Percentiles rank a stretch among this genome's conserved stretches.
Conservation (phyloP, 2,113 vertebrate genomes). For the Haliaeetus leucogaster region DNA sequence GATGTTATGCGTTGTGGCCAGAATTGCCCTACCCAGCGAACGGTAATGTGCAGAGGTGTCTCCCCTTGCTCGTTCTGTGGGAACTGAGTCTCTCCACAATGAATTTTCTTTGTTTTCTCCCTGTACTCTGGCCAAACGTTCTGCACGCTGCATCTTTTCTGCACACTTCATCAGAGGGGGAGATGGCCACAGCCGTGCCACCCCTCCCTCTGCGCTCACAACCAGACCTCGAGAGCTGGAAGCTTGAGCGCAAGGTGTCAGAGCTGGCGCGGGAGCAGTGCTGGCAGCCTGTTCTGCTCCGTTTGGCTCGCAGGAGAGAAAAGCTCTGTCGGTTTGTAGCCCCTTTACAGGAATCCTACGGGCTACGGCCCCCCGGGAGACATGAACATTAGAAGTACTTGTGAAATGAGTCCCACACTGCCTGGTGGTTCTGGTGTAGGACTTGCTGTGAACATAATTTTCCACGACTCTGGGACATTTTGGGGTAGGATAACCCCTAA, state of each 20-base stretch:
- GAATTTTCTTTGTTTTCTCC: neutral
- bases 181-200: neutral
- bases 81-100: neutral
- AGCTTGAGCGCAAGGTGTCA: constrained; percentile 4
- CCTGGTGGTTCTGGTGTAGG: neutral
- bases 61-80: neutral
- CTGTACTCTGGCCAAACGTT: neutral
- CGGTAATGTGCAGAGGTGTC: neutral
- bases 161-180: constrained; percentile 10
- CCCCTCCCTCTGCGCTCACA: neutral
- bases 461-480: neutral
- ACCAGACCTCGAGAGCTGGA: neutral
- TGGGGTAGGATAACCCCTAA: neutral
- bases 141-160: neutral
- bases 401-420: neutral
- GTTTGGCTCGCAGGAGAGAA: neutral
- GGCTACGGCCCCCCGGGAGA: neutral
- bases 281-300: constrained; percentile 21
- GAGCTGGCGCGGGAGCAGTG: constrained; percentile 6
- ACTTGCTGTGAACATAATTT: neutral
- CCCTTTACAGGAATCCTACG: constrained; percentile 17
- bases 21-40: neutral
- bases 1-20: neutral
- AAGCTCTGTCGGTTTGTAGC: neutral
- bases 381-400: neutral